Base-by-base conservation (phyloP, 2,113 vertebrate species). In the Rhea americana region DNA sequence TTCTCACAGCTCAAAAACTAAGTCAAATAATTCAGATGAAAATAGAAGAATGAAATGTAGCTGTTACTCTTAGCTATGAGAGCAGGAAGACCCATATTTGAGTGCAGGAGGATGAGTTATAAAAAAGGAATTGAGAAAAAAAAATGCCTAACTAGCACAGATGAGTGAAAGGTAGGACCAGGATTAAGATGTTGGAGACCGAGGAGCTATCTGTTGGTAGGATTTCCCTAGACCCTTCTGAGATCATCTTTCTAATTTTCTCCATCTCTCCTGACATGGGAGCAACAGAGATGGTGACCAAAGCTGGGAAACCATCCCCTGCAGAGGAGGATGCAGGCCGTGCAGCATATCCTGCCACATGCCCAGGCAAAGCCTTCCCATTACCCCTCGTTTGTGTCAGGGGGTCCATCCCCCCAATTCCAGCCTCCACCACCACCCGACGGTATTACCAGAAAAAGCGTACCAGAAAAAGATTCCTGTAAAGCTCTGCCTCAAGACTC, bases 1-100 rank as follows among this genome's bases (percentile, higher is more conserved):
- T 20, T 48, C n/a, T 50, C 0, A 0, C 61, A 74, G 51, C 35
- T 62, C 45, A 37, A 88, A 48, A 41, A 10, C 30, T 78, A 20
- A 8, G 2, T 25, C 32, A 19, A 67, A 24, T 43, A 48, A 37
- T 0, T 28, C 48, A 32, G 58, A 35, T 71, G 66, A 71, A 83
- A 81, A 15, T 2, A 25, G 32, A 26, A 82, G 26, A 51, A 25
- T 70, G 50, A 89, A 71, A 89, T 13, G 11, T 26, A 70, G 25
- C 45, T 58, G 14, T 43, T 37, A 43, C 32, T 26, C 65, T 50
- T 0, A 1, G 62, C 16, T 45, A 32, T 1, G 2, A 63, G 26
- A 22, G 22, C n/a, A 58, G 37, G 13, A 67, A 50, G 6, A 13
- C 13, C 30, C 47, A 35, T 32, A 20, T 68, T 59, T 82, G 79